phyloP scores from a whole-genome alignment of 2,888 invertebrate genomes.

The Melanostoma scalare region DNA sequence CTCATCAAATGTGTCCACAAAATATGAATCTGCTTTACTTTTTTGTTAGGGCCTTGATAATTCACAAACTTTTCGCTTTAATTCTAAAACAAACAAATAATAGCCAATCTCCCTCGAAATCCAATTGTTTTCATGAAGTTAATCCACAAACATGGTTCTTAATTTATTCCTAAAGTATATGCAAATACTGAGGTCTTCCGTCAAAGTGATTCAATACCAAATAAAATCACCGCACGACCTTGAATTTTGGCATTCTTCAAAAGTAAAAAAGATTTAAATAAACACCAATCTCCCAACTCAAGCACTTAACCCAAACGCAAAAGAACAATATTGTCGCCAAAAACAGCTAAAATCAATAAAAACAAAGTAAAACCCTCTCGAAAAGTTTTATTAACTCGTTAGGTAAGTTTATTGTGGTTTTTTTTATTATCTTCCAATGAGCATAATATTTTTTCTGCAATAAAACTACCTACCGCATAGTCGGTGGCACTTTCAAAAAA shows the following conservation, averaged over 20 bases:
- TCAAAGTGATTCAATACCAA: slow-evolving; percentile 26
- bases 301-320: slow-evolving; percentile 34
- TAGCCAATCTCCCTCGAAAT: too few relatives aligned
- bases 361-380: slow-evolving; percentile 16
- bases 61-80: too few relatives aligned
- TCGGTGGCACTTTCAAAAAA: slow-evolving; percentile 21
- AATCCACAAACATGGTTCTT: too few relatives aligned
- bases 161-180: neutral
- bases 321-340: slow-evolving; percentile 38
- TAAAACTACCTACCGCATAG: neutral
- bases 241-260: slow-evolving; percentile 36
- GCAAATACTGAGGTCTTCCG: slow-evolving; percentile 34
- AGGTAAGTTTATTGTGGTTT: slow-evolving; percentile 31
- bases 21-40: too few relatives aligned
- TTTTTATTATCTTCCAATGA: slow-evolving; percentile 1
- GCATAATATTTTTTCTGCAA: slow-evolving; percentile 4
- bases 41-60: too few relatives aligned
- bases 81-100: too few relatives aligned
- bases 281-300: slow-evolving; percentile 8
- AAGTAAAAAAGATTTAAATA: neutral
- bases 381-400: slow-evolving; percentile 45
- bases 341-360: slow-evolving; percentile 46
- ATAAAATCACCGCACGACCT: slow-evolving; percentile 29
- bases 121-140: too few relatives aligned
- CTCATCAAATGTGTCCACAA: too few relatives aligned